phyloP scores from a whole-genome alignment of 2,888 invertebrate species.

The Dicranocentrus wangi region DNA sequence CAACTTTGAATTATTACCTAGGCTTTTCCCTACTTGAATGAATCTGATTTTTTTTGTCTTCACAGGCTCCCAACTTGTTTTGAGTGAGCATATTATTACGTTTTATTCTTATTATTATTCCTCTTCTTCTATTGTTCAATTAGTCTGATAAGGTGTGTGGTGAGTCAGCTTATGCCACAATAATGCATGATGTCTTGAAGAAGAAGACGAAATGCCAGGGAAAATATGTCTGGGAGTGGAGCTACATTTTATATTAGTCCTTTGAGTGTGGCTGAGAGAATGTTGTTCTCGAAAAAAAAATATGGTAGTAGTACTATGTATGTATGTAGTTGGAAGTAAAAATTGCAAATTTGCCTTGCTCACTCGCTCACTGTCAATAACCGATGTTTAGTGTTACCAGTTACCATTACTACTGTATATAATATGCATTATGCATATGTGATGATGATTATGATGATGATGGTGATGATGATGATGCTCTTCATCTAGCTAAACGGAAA shows the following conservation, averaged over 20 bases:
- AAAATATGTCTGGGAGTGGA: background rate
- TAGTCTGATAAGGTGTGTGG: no score
- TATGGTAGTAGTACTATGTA: no score
- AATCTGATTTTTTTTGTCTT: no score
- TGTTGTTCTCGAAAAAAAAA: background rate
- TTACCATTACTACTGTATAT: background rate
- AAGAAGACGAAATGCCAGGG: background rate
- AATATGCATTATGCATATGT: conserved; percentile 26
- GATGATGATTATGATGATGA: conserved; percentile 1
- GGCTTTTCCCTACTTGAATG: no score
- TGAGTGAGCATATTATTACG: no score
- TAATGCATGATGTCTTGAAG: no score
- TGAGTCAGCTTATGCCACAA: no score
- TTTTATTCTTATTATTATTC: no score
- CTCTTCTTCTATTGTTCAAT: no score
- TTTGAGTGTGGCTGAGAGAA: background rate
- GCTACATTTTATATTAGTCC: no score
- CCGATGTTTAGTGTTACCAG: background rate
- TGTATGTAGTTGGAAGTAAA: conserved; percentile 7
- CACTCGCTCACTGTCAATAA: conserved; percentile 2
- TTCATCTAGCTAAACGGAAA: conserved; percentile 64
- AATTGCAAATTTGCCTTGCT: conserved; percentile 7
- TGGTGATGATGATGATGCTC: conserved; percentile 16
- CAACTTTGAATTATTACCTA: no score
- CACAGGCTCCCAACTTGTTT: no score